Percentiles rank a stretch among this genome's conserved stretches.
phyloP scores from a whole-genome alignment of 2,888 invertebrate genomes.

The Graphium colonna region DNA sequence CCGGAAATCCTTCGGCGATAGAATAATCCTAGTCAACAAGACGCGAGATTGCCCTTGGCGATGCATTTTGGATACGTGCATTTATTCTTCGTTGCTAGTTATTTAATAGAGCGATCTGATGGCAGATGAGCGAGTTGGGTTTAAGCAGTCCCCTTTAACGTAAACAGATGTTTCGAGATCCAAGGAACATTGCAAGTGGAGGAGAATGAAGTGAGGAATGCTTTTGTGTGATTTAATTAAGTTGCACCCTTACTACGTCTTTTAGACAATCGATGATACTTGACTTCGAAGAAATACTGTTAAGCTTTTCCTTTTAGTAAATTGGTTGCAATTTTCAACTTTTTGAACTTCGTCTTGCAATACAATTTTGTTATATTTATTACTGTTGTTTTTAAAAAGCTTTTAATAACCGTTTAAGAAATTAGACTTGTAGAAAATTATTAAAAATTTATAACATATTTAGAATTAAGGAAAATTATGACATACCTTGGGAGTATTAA shows the following conservation, averaged over 20 bases:
- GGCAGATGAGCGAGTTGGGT: constrained; percentile 18
- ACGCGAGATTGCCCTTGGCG: constrained; percentile 55
- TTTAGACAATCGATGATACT: no score
- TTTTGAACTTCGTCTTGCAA: no score
- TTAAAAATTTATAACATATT: no score
- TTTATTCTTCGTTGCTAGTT: constrained; percentile 28
- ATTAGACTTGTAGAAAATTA: no score
- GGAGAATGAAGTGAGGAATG: background rate
- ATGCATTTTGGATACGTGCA: constrained; percentile 43
- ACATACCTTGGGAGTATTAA: no score
- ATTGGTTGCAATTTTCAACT: no score
- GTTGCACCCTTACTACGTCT: background rate
- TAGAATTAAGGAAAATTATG: no score
- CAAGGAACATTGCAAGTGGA: background rate
- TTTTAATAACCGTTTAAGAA: no score
- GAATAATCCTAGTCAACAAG: constrained; percentile 36
- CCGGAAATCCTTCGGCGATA: constrained; percentile 9
- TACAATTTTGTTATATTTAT: no score
- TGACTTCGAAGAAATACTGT: no score
- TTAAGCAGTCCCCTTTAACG: constrained; percentile 15
- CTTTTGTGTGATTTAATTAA: background rate
- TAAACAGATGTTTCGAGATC: constrained; percentile 13
- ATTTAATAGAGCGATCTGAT: constrained; percentile 15
- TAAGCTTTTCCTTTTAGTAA: no score
- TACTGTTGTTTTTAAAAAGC: no score